phyloP scores from a whole-genome alignment of 1,140 invertebrate genomes.

The Ceratitis capitata region DNA sequence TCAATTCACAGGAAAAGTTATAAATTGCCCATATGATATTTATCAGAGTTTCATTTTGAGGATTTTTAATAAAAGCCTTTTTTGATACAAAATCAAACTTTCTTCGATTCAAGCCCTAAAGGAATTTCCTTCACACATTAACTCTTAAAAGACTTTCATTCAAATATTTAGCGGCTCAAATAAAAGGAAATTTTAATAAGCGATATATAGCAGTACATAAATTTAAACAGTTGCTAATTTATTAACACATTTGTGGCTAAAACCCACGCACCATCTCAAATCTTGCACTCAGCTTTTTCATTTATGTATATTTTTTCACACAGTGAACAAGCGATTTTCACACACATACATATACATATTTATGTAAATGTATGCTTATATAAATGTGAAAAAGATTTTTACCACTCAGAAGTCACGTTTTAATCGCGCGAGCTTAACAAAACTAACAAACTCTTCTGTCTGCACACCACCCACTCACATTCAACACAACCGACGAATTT shows the following conservation, averaged over 20 bases:
- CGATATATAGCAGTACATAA: not conserved
- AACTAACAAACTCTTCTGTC: not conserved
- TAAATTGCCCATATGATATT: too few relatives aligned
- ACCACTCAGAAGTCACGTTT: not conserved
- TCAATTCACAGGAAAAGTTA: too few relatives aligned
- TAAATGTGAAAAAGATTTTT: not conserved
- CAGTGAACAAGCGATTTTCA: not conserved
- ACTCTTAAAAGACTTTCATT: too few relatives aligned
- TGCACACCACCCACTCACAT: not conserved
- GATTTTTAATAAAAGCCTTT: too few relatives aligned
- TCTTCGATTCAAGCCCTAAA: too few relatives aligned
- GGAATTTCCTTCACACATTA: too few relatives aligned
- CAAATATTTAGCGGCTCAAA: too few relatives aligned
- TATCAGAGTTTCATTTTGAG: too few relatives aligned
- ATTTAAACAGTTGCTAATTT: not conserved
- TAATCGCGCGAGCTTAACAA: not conserved
- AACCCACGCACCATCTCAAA: not conserved
- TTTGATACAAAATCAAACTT: too few relatives aligned
- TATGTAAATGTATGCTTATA: not conserved
- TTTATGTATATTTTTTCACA: not conserved
- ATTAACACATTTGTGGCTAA: not conserved
- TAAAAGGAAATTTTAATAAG: not conserved
- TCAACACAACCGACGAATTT: not conserved
- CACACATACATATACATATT: not conserved
- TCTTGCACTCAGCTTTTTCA: not conserved